Conservation (phyloP, 2,797 vertebrate species). For the Catamblyrhynchus diadema region DNA sequence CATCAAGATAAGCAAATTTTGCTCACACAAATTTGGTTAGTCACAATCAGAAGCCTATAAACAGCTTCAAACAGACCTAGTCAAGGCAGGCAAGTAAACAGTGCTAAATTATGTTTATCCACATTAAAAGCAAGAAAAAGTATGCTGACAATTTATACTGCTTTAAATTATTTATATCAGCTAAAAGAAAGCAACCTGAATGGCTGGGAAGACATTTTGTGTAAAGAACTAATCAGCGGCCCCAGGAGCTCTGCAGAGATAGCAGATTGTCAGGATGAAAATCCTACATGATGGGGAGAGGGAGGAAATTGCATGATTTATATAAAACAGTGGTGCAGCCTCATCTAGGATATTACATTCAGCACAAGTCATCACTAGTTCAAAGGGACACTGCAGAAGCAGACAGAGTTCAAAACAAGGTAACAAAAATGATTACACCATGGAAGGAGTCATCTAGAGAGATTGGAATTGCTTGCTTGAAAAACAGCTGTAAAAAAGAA, state of each 20-base stretch:
- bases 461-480: neutral
- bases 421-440: neutral
- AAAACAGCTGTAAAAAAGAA: neutral
- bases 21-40: neutral
- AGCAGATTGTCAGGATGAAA: neutral
- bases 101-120: neutral
- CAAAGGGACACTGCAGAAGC: neutral
- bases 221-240: neutral
- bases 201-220: neutral
- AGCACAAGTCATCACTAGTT: neutral
- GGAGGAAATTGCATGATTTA: neutral
- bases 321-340: neutral
- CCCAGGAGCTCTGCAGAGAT: neutral
- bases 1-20: neutral
- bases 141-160: neutral
- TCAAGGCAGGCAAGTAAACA: neutral
- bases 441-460: neutral
- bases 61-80: neutral
- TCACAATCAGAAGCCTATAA: neutral
- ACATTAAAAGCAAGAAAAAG: neutral
- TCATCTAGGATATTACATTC: neutral
- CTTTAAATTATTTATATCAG: neutral
- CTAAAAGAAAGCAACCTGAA: neutral
- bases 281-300: neutral
- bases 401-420: neutral